These are phyloP conservation scores for Rhynchomys soricoides DNA, from an alignment of 2,113 vertebrate genomes.

Conservation along the genomic window DNA sequence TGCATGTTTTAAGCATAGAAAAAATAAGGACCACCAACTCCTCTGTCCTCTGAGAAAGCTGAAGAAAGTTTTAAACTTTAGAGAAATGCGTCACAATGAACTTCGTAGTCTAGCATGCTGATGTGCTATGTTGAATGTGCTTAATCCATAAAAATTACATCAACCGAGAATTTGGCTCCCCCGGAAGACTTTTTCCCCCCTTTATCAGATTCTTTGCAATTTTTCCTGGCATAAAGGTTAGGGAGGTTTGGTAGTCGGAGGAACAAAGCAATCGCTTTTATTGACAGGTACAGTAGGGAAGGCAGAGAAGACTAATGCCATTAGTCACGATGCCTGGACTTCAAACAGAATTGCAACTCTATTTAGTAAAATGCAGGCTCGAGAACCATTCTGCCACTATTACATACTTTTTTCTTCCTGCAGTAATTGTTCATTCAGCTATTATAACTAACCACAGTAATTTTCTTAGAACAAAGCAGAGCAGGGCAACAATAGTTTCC, in stretches of 20 bases:
- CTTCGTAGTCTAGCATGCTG: not conserved
- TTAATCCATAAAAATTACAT: conserved; percentile 26
- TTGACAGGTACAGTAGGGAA: not conserved
- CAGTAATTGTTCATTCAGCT: conserved; percentile 77
- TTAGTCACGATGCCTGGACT: not conserved
- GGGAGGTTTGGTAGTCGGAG: not conserved
- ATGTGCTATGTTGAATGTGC: not conserved
- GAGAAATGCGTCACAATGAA: not conserved
- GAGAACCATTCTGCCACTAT: conserved; percentile 49
- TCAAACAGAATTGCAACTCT: conserved; percentile 67
- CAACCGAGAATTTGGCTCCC: not conserved
- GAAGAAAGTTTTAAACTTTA: conserved; percentile 11
- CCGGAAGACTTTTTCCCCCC: not conserved
- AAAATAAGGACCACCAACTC: not conserved
- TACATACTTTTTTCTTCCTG: conserved; percentile 68
- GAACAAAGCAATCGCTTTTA: conserved; percentile 14
- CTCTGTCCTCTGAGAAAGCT: conserved; percentile 24
- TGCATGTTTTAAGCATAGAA: not conserved
- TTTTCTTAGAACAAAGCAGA: conserved; percentile 81
- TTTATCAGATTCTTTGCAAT: conserved; percentile 30
- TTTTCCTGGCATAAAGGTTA: not conserved
- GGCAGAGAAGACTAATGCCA: not conserved
- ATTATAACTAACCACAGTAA: conserved; percentile 82
- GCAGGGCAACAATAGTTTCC: conserved; percentile 81
- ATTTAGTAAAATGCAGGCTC: conserved; percentile 16